Conservation (phyloP, 2,888 invertebrate species). For the Drosophila nr. medialis region DNA sequence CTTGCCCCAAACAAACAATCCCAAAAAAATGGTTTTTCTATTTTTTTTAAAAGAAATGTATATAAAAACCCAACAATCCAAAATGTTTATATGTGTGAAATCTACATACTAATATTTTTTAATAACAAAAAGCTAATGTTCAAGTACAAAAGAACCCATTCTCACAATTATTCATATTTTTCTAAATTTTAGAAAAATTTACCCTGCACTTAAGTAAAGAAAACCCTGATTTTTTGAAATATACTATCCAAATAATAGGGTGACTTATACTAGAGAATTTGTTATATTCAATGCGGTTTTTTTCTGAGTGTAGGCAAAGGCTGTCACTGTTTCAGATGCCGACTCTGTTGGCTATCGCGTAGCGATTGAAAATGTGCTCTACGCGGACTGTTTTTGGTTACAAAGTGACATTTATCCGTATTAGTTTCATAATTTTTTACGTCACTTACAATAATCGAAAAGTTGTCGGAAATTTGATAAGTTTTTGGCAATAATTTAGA, state of each 20-base stretch:
- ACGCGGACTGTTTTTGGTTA: slow-evolving; percentile 36
- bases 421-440: slow-evolving; percentile 63
- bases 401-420: slow-evolving; percentile 58
- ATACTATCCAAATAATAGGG: background rate
- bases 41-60: background rate
- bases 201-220: too few species aligned
- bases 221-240: background rate
- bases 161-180: too few species aligned
- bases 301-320: slow-evolving; percentile 5
- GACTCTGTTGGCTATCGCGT: slow-evolving; percentile 56
- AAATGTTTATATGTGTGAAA: too few species aligned
- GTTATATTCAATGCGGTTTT: background rate
- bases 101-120: too few species aligned
- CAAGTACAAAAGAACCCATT: too few species aligned
- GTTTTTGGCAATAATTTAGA: slow-evolving; percentile 43
- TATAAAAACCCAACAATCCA: too few species aligned
- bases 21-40: background rate
- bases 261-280: background rate
- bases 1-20: background rate
- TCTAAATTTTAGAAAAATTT: too few species aligned
- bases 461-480: slow-evolving; percentile 57
- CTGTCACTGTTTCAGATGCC: slow-evolving; percentile 12
- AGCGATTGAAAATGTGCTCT: slow-evolving; percentile 64
- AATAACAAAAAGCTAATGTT: too few species aligned
- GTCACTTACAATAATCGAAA: slow-evolving; percentile 34